Conservation (phyloP, 1,140 invertebrate genomes). For the Chelonus insularis region DNA sequence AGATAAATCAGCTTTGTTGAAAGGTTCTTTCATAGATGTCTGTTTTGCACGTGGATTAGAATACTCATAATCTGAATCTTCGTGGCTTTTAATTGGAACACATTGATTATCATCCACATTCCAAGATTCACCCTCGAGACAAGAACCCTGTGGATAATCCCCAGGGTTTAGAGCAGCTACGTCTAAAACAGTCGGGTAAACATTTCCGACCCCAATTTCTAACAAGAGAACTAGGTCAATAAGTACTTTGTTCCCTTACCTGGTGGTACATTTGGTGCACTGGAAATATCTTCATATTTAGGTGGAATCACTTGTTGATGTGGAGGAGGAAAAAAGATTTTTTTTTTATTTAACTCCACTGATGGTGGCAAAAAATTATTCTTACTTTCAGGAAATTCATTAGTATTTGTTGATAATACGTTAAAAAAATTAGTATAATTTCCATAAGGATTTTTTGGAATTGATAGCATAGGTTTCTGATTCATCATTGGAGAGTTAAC, state of each 20-base stretch:
- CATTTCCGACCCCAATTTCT: not conserved
- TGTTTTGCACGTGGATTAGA: constrained; percentile 4
- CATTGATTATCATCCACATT: constrained; percentile 35
- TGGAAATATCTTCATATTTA: not conserved
- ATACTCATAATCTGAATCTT: constrained; percentile 31
- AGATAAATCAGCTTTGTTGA: not conserved
- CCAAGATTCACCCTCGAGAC: constrained; percentile 32
- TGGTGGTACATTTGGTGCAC: not conserved
- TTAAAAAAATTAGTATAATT: constrained; percentile 12
- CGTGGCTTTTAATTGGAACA: constrained; percentile 32
- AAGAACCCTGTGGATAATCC: constrained; percentile 41
- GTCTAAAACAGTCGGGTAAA: not conserved
- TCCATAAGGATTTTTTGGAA: not conserved
- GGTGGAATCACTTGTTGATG: constrained; percentile 1
- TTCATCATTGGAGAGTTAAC: not conserved
- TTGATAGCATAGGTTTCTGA: not conserved
- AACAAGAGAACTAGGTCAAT: constrained; percentile 5
- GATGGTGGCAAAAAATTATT: too few relatives aligned
- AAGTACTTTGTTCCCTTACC: constrained; percentile 7
- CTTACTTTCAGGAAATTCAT: not conserved
- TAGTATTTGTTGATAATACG: not conserved
- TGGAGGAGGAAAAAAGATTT: not conserved
- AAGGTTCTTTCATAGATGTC: constrained; percentile 26
- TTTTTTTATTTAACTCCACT: too few relatives aligned
- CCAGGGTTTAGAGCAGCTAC: constrained; percentile 34